These are phyloP conservation scores for Magallana gigas DNA, from an alignment of 1,140 invertebrate species.

Conservation along the genomic window DNA sequence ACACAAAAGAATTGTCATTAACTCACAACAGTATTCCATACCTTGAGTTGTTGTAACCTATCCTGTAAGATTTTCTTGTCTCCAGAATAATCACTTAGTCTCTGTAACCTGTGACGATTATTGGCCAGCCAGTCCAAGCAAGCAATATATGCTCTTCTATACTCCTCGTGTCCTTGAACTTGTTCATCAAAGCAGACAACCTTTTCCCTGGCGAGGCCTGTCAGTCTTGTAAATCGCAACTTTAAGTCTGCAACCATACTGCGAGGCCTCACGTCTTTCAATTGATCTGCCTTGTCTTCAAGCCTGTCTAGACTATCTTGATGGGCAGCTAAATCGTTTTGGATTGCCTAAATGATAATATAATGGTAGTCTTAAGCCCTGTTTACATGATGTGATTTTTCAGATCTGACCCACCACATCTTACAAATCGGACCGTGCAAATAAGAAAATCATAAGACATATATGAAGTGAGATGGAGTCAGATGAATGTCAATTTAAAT, in stretches of 20 bases:
- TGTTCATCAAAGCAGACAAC: conserved; percentile 86
- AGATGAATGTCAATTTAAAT: no score
- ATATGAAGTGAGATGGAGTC: no score
- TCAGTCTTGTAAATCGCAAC: conserved; percentile 60
- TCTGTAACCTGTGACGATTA: conserved; percentile 89
- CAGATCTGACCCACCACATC: no score
- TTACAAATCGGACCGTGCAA: no score
- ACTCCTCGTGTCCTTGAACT: conserved; percentile 92
- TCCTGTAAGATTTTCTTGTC: conserved; percentile 88
- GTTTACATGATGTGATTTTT: no score
- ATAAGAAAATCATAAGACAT: no score
- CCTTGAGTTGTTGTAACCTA: conserved; percentile 87
- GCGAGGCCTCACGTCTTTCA: conserved; percentile 69
- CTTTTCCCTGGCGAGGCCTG: conserved; percentile 55
- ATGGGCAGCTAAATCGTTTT: conserved; percentile 71
- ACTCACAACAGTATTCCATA: conserved; percentile 27
- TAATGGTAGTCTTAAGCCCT: no score
- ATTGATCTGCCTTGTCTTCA: conserved; percentile 68
- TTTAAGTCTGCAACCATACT: conserved; percentile 66
- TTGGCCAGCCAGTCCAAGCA: conserved; percentile 93
- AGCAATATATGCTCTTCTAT: conserved; percentile 89
- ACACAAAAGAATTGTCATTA: no score
- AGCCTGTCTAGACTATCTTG: conserved; percentile 70
- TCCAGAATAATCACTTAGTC: conserved; percentile 88
- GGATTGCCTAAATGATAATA: conserved; percentile 63